Evolutionary conservation across 1,140 invertebrate species (phyloP).

Genomic region (Ceratitis capitata): DNA sequence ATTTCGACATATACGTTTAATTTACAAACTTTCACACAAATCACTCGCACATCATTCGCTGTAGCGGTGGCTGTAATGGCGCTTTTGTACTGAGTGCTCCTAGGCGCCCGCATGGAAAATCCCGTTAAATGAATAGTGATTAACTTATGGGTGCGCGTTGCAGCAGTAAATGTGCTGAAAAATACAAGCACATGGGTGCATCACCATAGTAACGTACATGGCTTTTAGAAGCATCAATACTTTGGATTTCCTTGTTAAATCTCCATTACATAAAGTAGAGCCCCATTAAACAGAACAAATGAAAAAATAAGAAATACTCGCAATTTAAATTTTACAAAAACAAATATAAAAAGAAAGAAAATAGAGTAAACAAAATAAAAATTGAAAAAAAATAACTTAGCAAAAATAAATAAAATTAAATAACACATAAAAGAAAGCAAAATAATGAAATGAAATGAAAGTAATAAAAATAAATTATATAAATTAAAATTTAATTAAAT

Average conservation of each 20-base stretch:
- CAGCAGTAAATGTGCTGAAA: constrained; percentile 5
- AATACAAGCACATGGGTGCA: neutral
- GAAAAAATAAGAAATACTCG: neutral
- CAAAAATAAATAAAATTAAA: too few relatives aligned
- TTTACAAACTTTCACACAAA: neutral
- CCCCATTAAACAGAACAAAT: neutral
- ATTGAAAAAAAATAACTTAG: too few relatives aligned
- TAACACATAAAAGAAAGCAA: too few relatives aligned
- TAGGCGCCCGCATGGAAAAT: constrained; percentile 21
- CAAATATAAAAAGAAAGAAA: too few relatives aligned
- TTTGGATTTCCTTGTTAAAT: too few relatives aligned
- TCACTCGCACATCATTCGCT: neutral
- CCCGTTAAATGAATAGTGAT: constrained; percentile 30
- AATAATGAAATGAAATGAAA: too few relatives aligned
- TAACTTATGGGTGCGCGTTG: constrained; percentile 21
- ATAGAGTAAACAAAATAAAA: too few relatives aligned
- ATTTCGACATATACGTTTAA: neutral
- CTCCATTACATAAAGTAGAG: neutral
- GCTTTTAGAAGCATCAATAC: too few relatives aligned
- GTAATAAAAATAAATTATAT: too few relatives aligned
- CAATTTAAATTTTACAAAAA: too few relatives aligned
- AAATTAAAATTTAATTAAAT: too few relatives aligned
- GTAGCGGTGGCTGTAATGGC: neutral
- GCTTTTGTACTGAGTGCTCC: constrained; percentile 7
- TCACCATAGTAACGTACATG: too few relatives aligned